These are phyloP conservation scores for Mus minutoides DNA, from an alignment of 2,797 vertebrate genomes.

Conservation along the genomic window DNA sequence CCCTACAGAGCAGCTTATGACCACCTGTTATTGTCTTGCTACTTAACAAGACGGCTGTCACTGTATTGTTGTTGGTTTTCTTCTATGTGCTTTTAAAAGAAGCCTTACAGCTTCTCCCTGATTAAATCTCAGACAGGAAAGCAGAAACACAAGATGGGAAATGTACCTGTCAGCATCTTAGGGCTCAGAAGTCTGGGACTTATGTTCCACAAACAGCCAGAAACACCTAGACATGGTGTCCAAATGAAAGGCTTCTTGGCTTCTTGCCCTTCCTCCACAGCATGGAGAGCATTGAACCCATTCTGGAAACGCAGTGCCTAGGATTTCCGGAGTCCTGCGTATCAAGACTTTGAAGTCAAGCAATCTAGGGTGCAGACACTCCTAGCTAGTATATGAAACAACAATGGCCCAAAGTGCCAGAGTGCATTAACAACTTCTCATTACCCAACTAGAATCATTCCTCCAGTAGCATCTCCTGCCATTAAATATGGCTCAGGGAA, in stretches of 20 bases:
- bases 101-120: neutral
- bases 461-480: neutral
- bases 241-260: neutral
- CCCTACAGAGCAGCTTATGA: neutral
- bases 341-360: neutral
- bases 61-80: neutral
- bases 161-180: neutral
- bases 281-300: neutral
- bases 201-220: neutral
- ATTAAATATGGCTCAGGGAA: neutral
- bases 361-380: neutral
- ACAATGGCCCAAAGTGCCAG: neutral
- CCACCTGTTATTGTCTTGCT: neutral
- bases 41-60: neutral
- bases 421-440: neutral
- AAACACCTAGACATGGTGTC: neutral
- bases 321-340: neutral
- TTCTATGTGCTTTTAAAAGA: neutral
- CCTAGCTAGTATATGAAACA: too few species aligned
- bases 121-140: conserved; percentile 18
- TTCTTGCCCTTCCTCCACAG: neutral
- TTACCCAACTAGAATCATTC: neutral
- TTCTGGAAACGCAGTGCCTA: neutral
- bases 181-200: neutral
- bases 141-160: conserved; percentile 4